phyloP scores from a whole-genome alignment of 2,113 vertebrate species.

The Lepus americanus region DNA sequence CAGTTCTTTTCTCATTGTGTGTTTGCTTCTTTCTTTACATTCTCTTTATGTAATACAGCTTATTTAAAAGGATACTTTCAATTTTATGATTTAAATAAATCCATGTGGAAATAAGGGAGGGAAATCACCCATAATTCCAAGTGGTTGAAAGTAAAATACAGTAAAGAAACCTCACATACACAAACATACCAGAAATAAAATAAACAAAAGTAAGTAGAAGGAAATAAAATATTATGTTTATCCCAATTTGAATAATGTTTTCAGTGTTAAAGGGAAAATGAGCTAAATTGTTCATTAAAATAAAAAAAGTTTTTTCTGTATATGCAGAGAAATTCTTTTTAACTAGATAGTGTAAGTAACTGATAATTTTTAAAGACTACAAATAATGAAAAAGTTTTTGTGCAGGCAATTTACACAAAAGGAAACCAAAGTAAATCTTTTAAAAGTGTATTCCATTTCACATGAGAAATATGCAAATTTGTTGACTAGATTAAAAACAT shows the following conservation, averaged over 20 bases:
- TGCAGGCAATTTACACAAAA: background rate
- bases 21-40: background rate
- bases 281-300: conserved; percentile 44
- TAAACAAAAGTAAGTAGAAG: conserved; percentile 11
- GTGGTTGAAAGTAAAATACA: background rate
- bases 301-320: conserved; percentile 46
- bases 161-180: background rate
- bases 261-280: conserved; percentile 31
- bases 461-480: background rate
- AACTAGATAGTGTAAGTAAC: background rate
- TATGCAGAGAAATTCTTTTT: background rate
- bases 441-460: conserved; percentile 16
- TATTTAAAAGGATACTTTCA: background rate
- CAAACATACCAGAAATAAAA: background rate
- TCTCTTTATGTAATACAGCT: background rate
- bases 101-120: background rate
- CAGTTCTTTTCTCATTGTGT: conserved; percentile 12
- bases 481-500: conserved; percentile 47
- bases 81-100: conserved; percentile 42
- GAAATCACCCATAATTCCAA: background rate
- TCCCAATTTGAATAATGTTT: background rate
- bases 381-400: conserved; percentile 3
- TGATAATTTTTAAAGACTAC: conserved; percentile 13
- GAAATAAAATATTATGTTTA: conserved; percentile 5
- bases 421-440: background rate